These are phyloP conservation scores for Prochilodus magdalenae DNA, from an alignment of 2,113 vertebrate genomes.

Conservation along the genomic window DNA sequence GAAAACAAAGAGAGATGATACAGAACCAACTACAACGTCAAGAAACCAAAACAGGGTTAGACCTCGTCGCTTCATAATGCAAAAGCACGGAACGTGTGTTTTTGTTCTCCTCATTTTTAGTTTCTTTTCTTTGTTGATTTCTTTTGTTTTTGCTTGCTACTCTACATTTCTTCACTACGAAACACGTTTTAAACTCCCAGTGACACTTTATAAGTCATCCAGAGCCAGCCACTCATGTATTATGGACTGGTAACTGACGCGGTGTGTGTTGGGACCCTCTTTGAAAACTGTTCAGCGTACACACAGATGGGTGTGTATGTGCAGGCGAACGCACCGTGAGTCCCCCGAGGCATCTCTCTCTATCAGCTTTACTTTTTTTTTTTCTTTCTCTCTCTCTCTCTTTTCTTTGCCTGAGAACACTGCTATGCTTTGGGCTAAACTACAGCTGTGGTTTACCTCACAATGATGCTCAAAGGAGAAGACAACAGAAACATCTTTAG, in stretches of 20 bases:
- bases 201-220: slow-evolving; percentile 31
- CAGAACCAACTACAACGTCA: slow-evolving; percentile 70
- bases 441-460: slow-evolving; percentile 56
- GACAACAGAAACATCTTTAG: slow-evolving; percentile 20
- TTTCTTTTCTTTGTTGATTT: slow-evolving; percentile 61
- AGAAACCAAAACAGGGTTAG: slow-evolving; percentile 81
- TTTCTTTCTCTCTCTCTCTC: slow-evolving; percentile 50
- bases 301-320: slow-evolving; percentile 49
- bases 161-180: slow-evolving; percentile 19
- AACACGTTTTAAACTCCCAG: slow-evolving; percentile 52
- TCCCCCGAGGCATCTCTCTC: slow-evolving; percentile 59
- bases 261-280: not conserved
- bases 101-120: slow-evolving; percentile 35
- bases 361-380: slow-evolving; percentile 58
- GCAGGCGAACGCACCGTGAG: slow-evolving; percentile 44
- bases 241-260: slow-evolving; percentile 8
- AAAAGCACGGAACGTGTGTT: slow-evolving; percentile 73
- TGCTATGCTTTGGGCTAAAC: slow-evolving; percentile 60
- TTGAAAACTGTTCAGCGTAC: slow-evolving; percentile 55
- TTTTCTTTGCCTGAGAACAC: slow-evolving; percentile 65
- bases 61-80: slow-evolving; percentile 73
- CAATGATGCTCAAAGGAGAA: slow-evolving; percentile 52
- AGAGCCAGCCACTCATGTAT: slow-evolving; percentile 26
- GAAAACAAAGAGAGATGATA: slow-evolving; percentile 63
- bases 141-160: not conserved